A percentile compares a stretch with the other conserved stretches of the same genome.
Conservation (phyloP, 2,113 vertebrate genomes). For the Nettapus auritus region DNA sequence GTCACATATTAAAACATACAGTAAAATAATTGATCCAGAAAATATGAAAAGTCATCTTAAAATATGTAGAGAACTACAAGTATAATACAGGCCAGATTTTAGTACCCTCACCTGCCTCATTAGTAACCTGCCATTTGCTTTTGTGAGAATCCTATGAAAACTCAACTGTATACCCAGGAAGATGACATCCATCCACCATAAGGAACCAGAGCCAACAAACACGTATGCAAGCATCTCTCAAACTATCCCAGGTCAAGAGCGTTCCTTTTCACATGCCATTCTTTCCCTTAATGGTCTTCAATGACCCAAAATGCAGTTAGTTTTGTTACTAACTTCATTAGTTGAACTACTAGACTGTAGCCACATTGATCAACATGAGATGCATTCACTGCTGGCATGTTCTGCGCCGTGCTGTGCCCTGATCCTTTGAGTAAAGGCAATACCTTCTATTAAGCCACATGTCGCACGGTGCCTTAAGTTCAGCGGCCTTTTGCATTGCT, state of each 20-base stretch:
- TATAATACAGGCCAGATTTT: background rate
- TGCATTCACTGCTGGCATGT: background rate
- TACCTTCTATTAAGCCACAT: background rate
- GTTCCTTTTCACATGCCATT: rapidly evolving
- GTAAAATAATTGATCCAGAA: background rate
- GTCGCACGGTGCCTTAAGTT: constrained; percentile 23
- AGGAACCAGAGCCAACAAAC: background rate
- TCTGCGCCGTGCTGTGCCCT: background rate
- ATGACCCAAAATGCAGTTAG: background rate
- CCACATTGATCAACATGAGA: background rate
- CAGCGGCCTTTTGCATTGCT: background rate
- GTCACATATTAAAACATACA: background rate
- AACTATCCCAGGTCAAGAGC: background rate
- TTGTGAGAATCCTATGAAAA: background rate
- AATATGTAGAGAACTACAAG: background rate
- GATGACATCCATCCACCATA: background rate
- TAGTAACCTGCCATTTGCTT: background rate
- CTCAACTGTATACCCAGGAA: background rate
- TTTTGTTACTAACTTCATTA: background rate
- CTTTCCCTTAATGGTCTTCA: background rate
- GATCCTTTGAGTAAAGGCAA: background rate
- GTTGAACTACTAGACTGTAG: background rate
- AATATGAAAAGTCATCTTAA: background rate
- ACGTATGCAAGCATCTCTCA: background rate
- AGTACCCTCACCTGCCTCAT: background rate